Evolutionary conservation across 2,888 invertebrate genomes (phyloP), one percentile per base, ranked within the genome.

Genomic region (Dastarcus helophoroides): DNA sequence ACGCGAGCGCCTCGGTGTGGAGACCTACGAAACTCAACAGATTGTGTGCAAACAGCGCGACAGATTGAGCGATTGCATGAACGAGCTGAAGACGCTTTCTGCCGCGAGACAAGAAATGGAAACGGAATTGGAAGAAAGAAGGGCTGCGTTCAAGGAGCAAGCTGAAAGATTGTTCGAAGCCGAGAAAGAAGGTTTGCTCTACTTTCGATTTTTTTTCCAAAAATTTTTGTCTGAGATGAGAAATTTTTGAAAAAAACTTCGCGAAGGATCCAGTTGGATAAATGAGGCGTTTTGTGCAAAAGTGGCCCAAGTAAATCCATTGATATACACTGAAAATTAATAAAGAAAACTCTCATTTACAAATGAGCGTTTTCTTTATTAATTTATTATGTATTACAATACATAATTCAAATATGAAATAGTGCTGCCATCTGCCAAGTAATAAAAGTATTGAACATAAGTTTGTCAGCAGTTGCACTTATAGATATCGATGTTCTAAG

Each of bases 21-120:
- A 63, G 36, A 65, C 76, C 17, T 77, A 77, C 43, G 70, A 73
- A 42, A 65, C 69, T 10, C 73, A 76, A 23, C 73, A 75, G 48
- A 65, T 74, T 51, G 69, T 75, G 37, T 48, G 62, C 31, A 53
- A 65, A 21, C 71, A 71, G 45, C 63, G 67, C 55, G 56, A 57
- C 12, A 48, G 65, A 2, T 64, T 79, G 36, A 69, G 69, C 38
- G 69, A 70, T 31, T 71, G 70, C 38, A 67, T 73, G 38, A 54
- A 51, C 1, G 65, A 68, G 8, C 46, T 78, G 24, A 55, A 64
- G 1, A 66, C 68, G 32, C 53, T 69, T 3, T 58, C 63, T 2
- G 55, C 62, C 4, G 67, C 71, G 8, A 61, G 73, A 1, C 59
- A 66, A 30, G 67, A 67, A 8, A 60, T 68, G 0, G 73, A 76